These are phyloP conservation scores for Martes martes DNA, from an alignment of 2,113 vertebrate species.

Conservation along the genomic window DNA sequence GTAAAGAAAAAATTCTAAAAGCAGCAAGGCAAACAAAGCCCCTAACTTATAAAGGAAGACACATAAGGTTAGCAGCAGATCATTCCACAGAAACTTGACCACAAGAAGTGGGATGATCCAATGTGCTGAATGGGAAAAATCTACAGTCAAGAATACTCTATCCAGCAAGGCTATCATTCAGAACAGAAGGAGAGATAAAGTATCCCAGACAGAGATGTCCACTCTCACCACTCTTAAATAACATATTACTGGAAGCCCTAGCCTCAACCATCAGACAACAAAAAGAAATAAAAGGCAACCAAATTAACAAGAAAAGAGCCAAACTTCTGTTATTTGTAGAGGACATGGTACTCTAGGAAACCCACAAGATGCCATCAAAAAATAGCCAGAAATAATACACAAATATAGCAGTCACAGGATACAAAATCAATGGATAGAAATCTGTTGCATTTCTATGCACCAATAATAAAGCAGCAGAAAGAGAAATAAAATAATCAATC, in stretches of 20 bases:
- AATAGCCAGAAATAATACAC: background rate
- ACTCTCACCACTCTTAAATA: background rate
- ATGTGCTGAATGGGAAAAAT: background rate
- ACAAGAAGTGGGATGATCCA: background rate
- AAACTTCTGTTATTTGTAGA: background rate
- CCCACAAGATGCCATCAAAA: background rate
- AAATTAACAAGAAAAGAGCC: background rate
- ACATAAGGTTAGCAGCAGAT: background rate
- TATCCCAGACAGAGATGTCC: background rate
- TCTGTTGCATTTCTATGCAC: background rate
- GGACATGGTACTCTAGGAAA: background rate
- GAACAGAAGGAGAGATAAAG: background rate
- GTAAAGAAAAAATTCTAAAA: background rate
- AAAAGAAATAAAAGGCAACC: background rate
- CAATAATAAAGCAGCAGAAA: background rate
- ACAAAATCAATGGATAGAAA: background rate
- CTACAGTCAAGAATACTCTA: background rate
- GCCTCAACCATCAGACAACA: background rate
- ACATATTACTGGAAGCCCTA: background rate
- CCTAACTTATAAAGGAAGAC: background rate
- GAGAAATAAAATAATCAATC: background rate
- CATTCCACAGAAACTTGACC: background rate
- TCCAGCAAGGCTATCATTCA: background rate
- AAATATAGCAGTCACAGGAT: background rate
- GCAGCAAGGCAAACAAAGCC: background rate